Percentiles rank a stretch among this genome's conserved stretches.
Conservation (phyloP, 2,888 invertebrate species). For the Lasioglossum vierecki region DNA sequence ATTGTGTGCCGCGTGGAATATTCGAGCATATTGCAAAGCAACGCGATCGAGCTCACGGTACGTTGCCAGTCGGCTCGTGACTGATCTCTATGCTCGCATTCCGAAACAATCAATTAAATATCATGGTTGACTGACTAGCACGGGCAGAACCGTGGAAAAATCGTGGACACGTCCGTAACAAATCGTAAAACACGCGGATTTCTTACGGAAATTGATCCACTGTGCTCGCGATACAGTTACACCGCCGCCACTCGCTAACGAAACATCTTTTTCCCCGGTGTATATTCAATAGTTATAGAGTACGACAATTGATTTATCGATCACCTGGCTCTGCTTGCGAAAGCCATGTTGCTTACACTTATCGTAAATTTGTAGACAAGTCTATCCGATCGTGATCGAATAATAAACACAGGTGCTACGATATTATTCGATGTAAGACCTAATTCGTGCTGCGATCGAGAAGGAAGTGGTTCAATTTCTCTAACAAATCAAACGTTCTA, state of each 20-base stretch:
- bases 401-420: neutral
- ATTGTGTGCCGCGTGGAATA: conserved; percentile 59
- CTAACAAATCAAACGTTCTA: neutral
- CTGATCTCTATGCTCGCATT: conserved; percentile 17
- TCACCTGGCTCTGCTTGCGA: neutral
- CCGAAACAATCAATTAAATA: conserved; percentile 41
- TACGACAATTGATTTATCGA: conserved; percentile 11
- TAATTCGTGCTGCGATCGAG: neutral
- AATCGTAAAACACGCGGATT: conserved; percentile 19
- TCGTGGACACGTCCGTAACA: conserved; percentile 30
- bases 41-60: conserved; percentile 45
- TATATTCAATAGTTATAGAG: neutral
- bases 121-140: conserved; percentile 37
- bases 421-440: neutral
- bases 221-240: neutral
- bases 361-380: conserved; percentile 5
- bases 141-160: conserved; percentile 22
- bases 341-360: neutral
- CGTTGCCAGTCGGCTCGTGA: conserved; percentile 22
- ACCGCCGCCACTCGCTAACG: neutral
- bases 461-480: neutral
- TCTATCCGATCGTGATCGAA: conserved; percentile 12
- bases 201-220: conserved; percentile 6
- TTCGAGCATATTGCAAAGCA: conserved; percentile 67
- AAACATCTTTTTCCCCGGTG: neutral